Percentiles rank a stretch among this genome's conserved stretches.
phyloP scores from a whole-genome alignment of 2,888 invertebrate species.

The Amphimallon solstitiale region DNA sequence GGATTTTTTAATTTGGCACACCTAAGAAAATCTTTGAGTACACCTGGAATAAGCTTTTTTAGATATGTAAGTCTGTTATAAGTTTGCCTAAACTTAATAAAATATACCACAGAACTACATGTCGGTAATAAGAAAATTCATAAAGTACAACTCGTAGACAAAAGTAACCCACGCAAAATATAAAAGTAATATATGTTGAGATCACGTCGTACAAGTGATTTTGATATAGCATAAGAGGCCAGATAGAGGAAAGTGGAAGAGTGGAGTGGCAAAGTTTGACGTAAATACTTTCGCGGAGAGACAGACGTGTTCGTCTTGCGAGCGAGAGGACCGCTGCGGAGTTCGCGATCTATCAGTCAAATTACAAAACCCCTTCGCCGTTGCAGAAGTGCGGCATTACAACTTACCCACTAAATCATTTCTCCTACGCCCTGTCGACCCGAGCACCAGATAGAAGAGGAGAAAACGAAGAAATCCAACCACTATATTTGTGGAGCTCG shows the following conservation, averaged over 20 bases:
- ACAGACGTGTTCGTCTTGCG: conserved; percentile 44
- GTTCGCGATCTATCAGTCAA: conserved; percentile 21
- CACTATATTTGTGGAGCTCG: conserved; percentile 11
- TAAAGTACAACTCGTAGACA: conserved; percentile 13
- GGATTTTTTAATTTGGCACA: too few species aligned
- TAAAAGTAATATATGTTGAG: conserved; percentile 44
- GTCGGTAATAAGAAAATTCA: not conserved
- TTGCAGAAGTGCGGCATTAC: conserved; percentile 20
- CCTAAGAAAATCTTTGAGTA: too few species aligned
- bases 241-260: not conserved
- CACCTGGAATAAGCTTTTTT: too few species aligned
- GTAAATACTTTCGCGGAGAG: conserved; percentile 41
- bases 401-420: conserved; percentile 45
- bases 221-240: conserved; percentile 41
- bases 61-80: too few species aligned
- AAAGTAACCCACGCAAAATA: conserved; percentile 37
- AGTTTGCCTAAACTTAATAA: too few species aligned
- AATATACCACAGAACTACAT: not conserved
- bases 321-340: conserved; percentile 40
- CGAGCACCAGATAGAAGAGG: not conserved
- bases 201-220: conserved; percentile 44
- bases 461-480: conserved; percentile 1
- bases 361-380: conserved; percentile 15
- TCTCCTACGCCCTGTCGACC: not conserved
- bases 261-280: conserved; percentile 40